phyloP scores from a whole-genome alignment of 2,888 invertebrate genomes.

The Lymantria dispar region DNA sequence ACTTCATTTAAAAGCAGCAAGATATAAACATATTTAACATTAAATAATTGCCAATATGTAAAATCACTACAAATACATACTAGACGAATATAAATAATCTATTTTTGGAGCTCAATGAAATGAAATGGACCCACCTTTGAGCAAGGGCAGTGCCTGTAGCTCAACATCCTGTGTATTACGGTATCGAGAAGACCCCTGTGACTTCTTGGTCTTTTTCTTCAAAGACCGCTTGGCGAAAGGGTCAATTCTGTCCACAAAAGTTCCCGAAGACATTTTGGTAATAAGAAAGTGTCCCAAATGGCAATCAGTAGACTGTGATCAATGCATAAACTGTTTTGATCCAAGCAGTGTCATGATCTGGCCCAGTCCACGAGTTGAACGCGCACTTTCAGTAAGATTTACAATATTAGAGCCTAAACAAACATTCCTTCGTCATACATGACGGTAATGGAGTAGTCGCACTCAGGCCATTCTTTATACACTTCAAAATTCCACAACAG shows the following conservation, averaged over 20 bases:
- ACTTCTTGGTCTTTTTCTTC: constrained; percentile 99
- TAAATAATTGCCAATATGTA: neutral
- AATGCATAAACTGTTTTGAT: constrained; percentile 78
- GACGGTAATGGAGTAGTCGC: constrained; percentile 81
- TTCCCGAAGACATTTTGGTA: constrained; percentile 88
- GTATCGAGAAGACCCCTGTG: constrained; percentile 99
- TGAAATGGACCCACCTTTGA: constrained; percentile 91
- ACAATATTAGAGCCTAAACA: constrained; percentile 81
- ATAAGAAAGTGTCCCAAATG: constrained; percentile 78
- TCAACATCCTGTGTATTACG: constrained; percentile 99
- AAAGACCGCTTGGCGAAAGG: constrained; percentile 99
- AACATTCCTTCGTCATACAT: constrained; percentile 82
- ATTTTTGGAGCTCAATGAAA: constrained; percentile 9
- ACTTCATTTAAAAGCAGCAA: too few relatives aligned
- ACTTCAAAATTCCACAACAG: constrained; percentile 81
- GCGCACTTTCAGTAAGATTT: constrained; percentile 76
- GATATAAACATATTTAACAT: neutral
- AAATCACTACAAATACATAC: neutral
- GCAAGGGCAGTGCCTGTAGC: constrained; percentile 95
- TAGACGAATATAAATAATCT: constrained; percentile 5
- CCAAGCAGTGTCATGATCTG: constrained; percentile 80
- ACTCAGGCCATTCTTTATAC: constrained; percentile 81
- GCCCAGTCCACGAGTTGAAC: constrained; percentile 73
- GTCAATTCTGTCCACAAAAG: constrained; percentile 99
- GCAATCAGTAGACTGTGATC: constrained; percentile 76